phyloP scores from a whole-genome alignment of 2,888 invertebrate genomes.

The Serrognathus titanus region DNA sequence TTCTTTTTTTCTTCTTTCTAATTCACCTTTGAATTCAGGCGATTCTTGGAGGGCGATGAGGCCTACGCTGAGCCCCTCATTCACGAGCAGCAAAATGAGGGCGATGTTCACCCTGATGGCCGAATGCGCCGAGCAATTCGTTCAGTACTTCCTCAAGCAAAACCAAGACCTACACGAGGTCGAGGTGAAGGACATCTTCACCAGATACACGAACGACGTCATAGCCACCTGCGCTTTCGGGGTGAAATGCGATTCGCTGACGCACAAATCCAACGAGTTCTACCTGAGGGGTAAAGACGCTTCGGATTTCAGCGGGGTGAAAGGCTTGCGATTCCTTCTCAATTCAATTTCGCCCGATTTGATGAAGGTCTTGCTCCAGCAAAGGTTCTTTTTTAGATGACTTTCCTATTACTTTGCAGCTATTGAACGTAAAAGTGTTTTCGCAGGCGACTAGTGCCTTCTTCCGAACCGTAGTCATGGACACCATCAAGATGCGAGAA shows the following conservation, averaged over 20 bases:
- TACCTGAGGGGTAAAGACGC: slow-evolving; percentile 41
- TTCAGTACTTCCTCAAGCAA: slow-evolving; percentile 23
- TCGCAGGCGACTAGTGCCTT: too few species aligned
- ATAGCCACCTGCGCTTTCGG: slow-evolving; percentile 60
- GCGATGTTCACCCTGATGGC: slow-evolving; percentile 14
- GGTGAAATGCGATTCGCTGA: slow-evolving; percentile 54
- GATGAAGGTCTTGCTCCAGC: too few species aligned
- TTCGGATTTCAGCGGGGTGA: too few species aligned
- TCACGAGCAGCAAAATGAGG: slow-evolving; percentile 17
- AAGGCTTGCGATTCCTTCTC: too few species aligned
- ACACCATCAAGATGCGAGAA: slow-evolving; percentile 16
- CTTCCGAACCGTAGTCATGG: slow-evolving; percentile 6
- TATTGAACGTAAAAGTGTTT: too few species aligned
- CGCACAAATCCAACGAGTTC: slow-evolving; percentile 55
- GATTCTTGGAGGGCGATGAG: too few species aligned
- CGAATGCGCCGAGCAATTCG: slow-evolving; percentile 22
- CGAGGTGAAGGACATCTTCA: slow-evolving; percentile 51
- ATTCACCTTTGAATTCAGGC: too few species aligned
- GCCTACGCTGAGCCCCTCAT: too few species aligned
- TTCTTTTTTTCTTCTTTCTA: too few species aligned
- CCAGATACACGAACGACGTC: slow-evolving; percentile 58
- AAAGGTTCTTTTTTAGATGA: too few species aligned
- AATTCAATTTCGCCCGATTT: too few species aligned
- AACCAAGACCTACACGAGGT: slow-evolving; percentile 33
- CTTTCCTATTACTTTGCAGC: too few species aligned